These are phyloP conservation scores for Papilio gigon DNA, from an alignment of 2,888 invertebrate species.

Conservation along the genomic window DNA sequence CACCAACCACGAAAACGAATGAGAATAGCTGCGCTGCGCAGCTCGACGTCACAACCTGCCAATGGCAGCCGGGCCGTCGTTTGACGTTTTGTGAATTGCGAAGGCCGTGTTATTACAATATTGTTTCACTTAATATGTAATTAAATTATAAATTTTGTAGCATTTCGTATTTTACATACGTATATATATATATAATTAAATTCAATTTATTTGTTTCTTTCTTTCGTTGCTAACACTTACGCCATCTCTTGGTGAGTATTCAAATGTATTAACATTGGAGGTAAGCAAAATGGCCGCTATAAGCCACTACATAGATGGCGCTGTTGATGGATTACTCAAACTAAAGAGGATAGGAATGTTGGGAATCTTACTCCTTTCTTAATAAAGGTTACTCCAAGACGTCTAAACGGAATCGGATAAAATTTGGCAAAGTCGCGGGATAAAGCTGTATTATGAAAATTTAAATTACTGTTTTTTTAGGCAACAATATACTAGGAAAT, in stretches of 20 bases:
- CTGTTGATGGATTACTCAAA: neutral
- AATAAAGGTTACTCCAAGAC: too few species aligned
- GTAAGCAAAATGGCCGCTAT: neutral
- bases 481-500: neutral
- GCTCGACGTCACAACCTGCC: constrained; percentile 68
- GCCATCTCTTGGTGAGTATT: neutral
- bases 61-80: constrained; percentile 34
- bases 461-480: neutral
- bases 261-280: neutral
- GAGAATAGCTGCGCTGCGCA: constrained; percentile 74
- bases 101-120: neutral
- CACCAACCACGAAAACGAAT: constrained; percentile 73
- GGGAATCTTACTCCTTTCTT: too few species aligned
- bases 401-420: too few species aligned
- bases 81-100: constrained; percentile 3
- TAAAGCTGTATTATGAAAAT: too few species aligned
- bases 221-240: neutral
- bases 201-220: neutral
- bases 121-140: neutral
- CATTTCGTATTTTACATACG: neutral
- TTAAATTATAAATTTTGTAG: neutral
- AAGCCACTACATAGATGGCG: constrained; percentile 10
- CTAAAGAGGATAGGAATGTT: neutral
- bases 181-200: neutral
- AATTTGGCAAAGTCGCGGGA: too few species aligned